Conservation (phyloP, 2,113 vertebrate species). For the Peromyscus leucopus region DNA sequence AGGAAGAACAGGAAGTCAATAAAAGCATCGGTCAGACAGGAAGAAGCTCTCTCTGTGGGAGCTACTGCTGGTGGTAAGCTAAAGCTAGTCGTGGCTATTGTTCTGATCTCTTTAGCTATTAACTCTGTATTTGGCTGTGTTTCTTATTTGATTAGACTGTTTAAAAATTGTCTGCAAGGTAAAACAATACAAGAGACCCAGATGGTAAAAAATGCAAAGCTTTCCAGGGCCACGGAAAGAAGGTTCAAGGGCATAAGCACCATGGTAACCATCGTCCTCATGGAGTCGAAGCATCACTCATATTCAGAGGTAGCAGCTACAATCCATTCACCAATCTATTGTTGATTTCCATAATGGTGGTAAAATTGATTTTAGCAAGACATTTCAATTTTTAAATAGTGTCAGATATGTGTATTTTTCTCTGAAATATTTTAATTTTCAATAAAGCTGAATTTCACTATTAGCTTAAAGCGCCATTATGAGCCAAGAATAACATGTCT, state of each 20-base stretch:
- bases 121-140: too few species aligned
- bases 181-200: background rate
- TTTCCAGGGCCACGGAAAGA: background rate
- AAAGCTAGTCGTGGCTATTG: too few species aligned
- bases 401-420: background rate
- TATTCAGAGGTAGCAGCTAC: background rate
- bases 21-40: too few species aligned
- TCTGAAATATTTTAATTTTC: background rate
- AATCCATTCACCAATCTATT: background rate
- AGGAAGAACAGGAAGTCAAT: too few species aligned
- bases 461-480: constrained; percentile 22
- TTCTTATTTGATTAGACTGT: too few species aligned
- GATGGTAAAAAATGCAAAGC: background rate
- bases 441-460: background rate
- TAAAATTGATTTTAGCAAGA: background rate
- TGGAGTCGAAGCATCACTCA: fast-evolving
- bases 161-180: too few species aligned
- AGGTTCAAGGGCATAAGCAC: fast-evolving
- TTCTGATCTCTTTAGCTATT: too few species aligned
- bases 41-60: too few species aligned
- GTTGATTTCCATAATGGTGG: too few species aligned
- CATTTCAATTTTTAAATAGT: background rate
- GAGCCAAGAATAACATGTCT: constrained; percentile 15
- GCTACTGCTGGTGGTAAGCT: too few species aligned
- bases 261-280: fast-evolving